phyloP scores from a whole-genome alignment of 2,888 invertebrate genomes.

The Gari tellinella region DNA sequence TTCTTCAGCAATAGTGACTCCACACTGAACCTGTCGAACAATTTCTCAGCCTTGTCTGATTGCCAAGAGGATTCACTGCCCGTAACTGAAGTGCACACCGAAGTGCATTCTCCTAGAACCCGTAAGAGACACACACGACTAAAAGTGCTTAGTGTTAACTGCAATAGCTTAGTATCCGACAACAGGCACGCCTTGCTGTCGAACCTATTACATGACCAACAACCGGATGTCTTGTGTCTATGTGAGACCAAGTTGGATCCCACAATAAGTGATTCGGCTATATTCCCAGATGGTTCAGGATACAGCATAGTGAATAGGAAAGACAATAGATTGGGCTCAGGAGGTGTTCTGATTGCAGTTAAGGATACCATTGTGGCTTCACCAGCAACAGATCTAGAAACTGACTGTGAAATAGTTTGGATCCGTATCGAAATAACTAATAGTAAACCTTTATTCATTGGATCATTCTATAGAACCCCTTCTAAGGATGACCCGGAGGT shows the following conservation, averaged over 20 bases:
- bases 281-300: slow-evolving; percentile 13
- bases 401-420: slow-evolving; percentile 25
- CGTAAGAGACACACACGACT: no score
- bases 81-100: not conserved
- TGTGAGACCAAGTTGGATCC: slow-evolving; percentile 22
- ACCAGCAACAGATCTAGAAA: slow-evolving; percentile 19
- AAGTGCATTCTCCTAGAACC: no score
- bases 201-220: slow-evolving; percentile 13
- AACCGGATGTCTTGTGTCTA: slow-evolving; percentile 17
- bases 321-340: slow-evolving; percentile 27
- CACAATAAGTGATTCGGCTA: slow-evolving; percentile 17
- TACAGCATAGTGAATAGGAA: slow-evolving; percentile 19
- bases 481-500: slow-evolving; percentile 11
- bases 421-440: slow-evolving; percentile 11
- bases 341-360: slow-evolving; percentile 27
- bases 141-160: not conserved
- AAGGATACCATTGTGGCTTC: slow-evolving; percentile 25
- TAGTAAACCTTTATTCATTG: slow-evolving; percentile 17
- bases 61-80: not conserved
- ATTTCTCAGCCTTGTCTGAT: slow-evolving; percentile 22
- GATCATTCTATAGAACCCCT: slow-evolving; percentile 26
- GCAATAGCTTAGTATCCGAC: slow-evolving; percentile 28
- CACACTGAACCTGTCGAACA: slow-evolving; percentile 10
- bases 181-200: slow-evolving; percentile 24
- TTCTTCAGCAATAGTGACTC: slow-evolving; percentile 13